Percentiles rank a stretch among this genome's conserved stretches.
Evolutionary conservation across 2,888 invertebrate genomes (phyloP).

Genomic region (Trachelus stipa): DNA sequence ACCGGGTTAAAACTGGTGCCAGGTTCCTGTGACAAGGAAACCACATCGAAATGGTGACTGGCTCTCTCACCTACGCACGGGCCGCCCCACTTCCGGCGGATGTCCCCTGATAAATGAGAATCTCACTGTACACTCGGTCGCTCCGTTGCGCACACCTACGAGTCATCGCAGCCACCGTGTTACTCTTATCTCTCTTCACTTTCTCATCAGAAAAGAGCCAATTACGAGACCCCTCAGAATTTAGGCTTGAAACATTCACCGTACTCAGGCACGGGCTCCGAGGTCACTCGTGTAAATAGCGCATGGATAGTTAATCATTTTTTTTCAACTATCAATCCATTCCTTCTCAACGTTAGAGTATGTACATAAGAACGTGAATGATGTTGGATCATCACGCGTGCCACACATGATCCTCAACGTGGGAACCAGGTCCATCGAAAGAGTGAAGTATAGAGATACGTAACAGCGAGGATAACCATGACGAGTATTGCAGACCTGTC

Average conservation of each 20-base stretch:
- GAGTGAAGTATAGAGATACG: neutral
- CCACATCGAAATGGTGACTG: constrained; percentile 17
- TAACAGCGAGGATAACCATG: neutral
- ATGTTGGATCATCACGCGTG: neutral
- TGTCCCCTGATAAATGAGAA: constrained; percentile 65
- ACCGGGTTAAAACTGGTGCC: neutral
- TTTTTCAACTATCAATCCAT: neutral
- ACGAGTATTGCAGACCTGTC: neutral
- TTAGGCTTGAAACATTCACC: neutral
- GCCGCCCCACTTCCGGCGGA: constrained; percentile 65
- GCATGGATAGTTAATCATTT: neutral
- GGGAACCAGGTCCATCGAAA: neutral
- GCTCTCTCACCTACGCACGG: constrained; percentile 55
- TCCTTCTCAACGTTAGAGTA: neutral
- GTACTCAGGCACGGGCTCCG: neutral
- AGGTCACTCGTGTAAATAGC: neutral
- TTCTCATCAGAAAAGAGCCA: neutral
- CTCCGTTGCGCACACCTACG: constrained; percentile 31
- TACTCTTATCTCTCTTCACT: neutral
- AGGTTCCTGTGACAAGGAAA: constrained; percentile 4
- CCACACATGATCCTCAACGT: neutral
- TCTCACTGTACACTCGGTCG: constrained; percentile 45
- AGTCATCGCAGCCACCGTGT: neutral
- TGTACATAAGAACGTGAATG: neutral
- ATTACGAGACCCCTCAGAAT: neutral